Conservation (phyloP, 2,797 vertebrate genomes). For the Pantherophis alleghaniensis region DNA sequence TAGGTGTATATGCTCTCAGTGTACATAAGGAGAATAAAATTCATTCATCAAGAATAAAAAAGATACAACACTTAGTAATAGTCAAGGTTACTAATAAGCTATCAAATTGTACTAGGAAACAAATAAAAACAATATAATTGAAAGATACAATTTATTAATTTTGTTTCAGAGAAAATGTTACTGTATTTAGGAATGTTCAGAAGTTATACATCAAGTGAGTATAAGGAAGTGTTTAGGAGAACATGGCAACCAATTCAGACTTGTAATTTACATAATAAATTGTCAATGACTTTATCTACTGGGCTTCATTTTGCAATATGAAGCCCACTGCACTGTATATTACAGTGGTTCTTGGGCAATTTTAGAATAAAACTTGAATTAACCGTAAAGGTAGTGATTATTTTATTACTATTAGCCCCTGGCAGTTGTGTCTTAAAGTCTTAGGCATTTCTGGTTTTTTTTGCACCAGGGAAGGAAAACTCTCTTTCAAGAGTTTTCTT, state of each 20-base stretch:
- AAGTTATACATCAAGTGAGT: neutral
- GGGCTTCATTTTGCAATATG: neutral
- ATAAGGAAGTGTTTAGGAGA: neutral
- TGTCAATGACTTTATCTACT: neutral
- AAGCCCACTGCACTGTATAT: neutral
- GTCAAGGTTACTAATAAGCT: too few species aligned
- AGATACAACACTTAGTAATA: too few species aligned
- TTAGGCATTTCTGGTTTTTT: slow-evolving; percentile 13
- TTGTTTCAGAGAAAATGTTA: neutral
- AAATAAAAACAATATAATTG: too few species aligned
- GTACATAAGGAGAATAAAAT: too few species aligned
- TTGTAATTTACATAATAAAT: neutral
- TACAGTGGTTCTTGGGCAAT: neutral
- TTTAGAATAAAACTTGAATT: neutral
- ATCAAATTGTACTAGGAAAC: too few species aligned
- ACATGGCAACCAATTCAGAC: neutral
- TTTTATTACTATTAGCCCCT: neutral
- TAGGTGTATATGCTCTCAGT: too few species aligned
- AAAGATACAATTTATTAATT: neutral
- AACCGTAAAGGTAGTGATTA: neutral
- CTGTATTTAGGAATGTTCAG: neutral
- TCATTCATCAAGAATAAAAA: too few species aligned
- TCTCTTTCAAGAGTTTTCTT: slow-evolving; percentile 34
- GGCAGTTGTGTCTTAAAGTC: neutral
- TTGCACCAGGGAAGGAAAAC: slow-evolving; percentile 24